These are phyloP conservation scores for Paramormyrops hopkinsi DNA, from an alignment of 2,797 vertebrate species.

Conservation along the genomic window DNA sequence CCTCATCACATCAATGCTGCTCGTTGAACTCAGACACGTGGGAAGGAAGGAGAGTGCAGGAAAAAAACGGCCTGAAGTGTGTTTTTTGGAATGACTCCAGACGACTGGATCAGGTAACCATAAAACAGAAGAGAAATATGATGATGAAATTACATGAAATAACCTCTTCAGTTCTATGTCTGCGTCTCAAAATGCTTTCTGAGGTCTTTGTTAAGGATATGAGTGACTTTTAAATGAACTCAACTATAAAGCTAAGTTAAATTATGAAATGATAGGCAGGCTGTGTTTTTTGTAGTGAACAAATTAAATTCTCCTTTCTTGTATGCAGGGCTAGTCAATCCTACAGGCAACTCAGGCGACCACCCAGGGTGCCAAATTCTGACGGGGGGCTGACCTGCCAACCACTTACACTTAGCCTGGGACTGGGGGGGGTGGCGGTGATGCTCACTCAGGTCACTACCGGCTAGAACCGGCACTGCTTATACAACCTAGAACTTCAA, in stretches of 20 bases:
- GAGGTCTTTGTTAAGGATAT: slow-evolving; percentile 14
- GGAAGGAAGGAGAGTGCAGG: neutral
- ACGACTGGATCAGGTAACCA: slow-evolving; percentile 14
- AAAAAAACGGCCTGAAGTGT: neutral
- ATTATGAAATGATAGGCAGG: neutral
- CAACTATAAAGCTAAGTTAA: neutral
- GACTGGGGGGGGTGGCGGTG: neutral
- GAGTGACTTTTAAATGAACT: slow-evolving; percentile 1
- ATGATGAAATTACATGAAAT: slow-evolving; percentile 22
- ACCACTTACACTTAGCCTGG: neutral
- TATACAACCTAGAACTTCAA: neutral
- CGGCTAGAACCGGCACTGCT: neutral
- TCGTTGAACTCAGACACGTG: neutral
- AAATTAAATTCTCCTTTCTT: neutral
- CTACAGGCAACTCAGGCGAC: neutral
- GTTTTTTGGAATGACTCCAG: neutral
- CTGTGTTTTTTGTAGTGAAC: neutral
- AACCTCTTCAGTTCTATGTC: neutral
- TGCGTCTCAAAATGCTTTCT: slow-evolving; percentile 8
- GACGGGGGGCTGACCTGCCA: neutral
- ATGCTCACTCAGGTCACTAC: neutral
- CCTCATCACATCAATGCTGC: neutral
- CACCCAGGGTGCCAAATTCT: neutral
- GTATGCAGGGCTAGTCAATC: neutral
- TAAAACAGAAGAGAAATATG: slow-evolving; percentile 8